Evolutionary conservation across 2,888 invertebrate species (phyloP), one percentile per base, ranked within the genome.

Genomic region (Ophion slaviceki): DNA sequence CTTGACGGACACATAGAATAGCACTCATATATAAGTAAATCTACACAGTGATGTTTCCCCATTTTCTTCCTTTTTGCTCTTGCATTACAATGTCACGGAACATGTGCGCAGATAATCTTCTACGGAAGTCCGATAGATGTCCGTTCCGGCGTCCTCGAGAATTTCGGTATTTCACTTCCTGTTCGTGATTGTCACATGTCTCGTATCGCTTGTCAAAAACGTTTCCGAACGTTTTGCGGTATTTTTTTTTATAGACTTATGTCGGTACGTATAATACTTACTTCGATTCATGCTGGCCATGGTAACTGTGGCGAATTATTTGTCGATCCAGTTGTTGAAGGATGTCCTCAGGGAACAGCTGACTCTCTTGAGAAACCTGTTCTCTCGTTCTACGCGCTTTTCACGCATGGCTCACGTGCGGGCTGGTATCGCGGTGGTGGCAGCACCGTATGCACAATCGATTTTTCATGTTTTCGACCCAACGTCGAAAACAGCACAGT

Each of bases 1-100:
- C 82, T 77, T 77, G 77, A 72, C n/a, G 62, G 32, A 36, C 24
- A 57, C 70, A 53, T 40, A 61, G 45, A 68, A 75, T 67, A 57
- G 57, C 32, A 59, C 20, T 57, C 36, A 36, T 17, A 28, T n/a
- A 59, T 36, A 59, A 53, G 17, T 53, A 32, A 2, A 71, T 40
- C 6, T 77, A 24, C 36, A 14, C 10, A 36, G 14, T 66, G 2
- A 20, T 20, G 53, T 20, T 36, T n/a, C 6, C 2, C n/a, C 24
- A n/a, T 47, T 40, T 59, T 40, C 20, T 57, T 45, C 5, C 7
- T 68, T 78, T 59, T 68, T 59, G 17, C 68, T 59, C 62, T 32
- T 76, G 40, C 62, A 45, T 28, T 75, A 40, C 62, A 62, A 62
- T 45, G 62, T 40, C 61, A 17, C 74, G n/a, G 62, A 40, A n/a